phyloP scores from a whole-genome alignment of 2,797 vertebrate species.

The Percopsis omiscomaycus region DNA sequence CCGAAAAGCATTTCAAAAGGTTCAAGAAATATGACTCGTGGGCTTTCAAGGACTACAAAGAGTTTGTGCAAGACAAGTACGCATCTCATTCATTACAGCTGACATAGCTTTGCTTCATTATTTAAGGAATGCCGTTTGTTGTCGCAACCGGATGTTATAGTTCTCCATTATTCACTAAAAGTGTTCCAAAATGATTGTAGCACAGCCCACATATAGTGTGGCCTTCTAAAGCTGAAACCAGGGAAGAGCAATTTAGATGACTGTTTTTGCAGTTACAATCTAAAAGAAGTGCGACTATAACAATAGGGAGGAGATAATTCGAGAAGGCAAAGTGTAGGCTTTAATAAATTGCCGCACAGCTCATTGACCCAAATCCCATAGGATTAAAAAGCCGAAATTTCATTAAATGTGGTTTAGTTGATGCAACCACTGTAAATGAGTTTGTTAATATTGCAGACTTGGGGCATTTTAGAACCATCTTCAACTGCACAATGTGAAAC shows the following conservation, averaged over 20 bases:
- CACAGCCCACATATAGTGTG: too few relatives aligned
- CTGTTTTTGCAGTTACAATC: background rate
- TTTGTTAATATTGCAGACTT: too few relatives aligned
- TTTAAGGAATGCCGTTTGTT: background rate
- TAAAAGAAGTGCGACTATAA: background rate
- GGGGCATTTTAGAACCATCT: too few relatives aligned
- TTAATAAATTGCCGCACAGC: background rate
- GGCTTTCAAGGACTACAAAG: slow-evolving; percentile 88
- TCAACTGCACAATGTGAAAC: too few relatives aligned
- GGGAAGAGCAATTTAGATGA: too few relatives aligned
- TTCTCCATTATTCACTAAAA: too few relatives aligned
- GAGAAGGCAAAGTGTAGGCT: background rate
- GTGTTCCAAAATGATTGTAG: too few relatives aligned
- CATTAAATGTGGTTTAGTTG: too few relatives aligned
- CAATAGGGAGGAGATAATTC: background rate
- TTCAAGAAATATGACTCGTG: slow-evolving; percentile 89
- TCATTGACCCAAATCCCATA: too few relatives aligned
- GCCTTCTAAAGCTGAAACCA: too few relatives aligned
- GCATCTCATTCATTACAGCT: background rate
- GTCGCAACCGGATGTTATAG: background rate
- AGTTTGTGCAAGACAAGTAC: slow-evolving; percentile 90
- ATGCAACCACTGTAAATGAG: too few relatives aligned
- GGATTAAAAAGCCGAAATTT: too few relatives aligned
- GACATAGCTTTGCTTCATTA: background rate
- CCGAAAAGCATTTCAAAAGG: slow-evolving; percentile 91